Evolutionary conservation across 2,888 invertebrate species (phyloP).

Genomic region (Trachelus troglodyta): DNA sequence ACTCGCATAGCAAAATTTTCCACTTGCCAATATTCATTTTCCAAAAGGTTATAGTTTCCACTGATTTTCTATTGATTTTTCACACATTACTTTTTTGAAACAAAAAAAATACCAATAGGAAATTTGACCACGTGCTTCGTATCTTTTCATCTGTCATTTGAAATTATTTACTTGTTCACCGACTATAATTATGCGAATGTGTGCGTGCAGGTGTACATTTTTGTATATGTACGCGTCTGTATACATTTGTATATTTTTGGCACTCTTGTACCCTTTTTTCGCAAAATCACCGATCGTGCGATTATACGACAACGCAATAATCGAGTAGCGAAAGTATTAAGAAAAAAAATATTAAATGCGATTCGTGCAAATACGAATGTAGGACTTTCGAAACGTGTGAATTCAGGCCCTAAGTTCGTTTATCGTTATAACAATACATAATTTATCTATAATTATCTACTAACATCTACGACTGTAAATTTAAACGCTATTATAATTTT

Average conservation of each 20-base stretch:
- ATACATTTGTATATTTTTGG: slow-evolving; percentile 38
- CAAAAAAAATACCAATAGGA: no score
- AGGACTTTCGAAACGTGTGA: slow-evolving; percentile 22
- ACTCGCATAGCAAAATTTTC: no score
- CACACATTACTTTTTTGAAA: no score
- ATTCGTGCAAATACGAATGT: slow-evolving; percentile 14
- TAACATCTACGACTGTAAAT: background rate
- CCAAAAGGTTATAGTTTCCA: no score
- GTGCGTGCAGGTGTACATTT: background rate
- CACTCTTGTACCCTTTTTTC: slow-evolving; percentile 3
- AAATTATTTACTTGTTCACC: no score
- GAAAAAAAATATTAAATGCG: background rate
- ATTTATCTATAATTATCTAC: background rate
- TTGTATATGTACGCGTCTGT: slow-evolving; percentile 16
- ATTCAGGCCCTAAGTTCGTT: slow-evolving; percentile 52
- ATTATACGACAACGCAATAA: background rate
- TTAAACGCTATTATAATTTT: background rate
- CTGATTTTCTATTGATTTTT: no score
- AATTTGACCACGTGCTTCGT: no score
- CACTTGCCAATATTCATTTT: no score
- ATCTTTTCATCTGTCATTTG: no score
- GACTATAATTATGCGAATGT: background rate
- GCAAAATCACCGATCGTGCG: slow-evolving; percentile 10
- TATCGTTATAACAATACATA: slow-evolving; percentile 28
- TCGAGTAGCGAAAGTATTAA: background rate